Conservation (phyloP, 2,888 invertebrate species). For the Kryphioiulus occultus region DNA sequence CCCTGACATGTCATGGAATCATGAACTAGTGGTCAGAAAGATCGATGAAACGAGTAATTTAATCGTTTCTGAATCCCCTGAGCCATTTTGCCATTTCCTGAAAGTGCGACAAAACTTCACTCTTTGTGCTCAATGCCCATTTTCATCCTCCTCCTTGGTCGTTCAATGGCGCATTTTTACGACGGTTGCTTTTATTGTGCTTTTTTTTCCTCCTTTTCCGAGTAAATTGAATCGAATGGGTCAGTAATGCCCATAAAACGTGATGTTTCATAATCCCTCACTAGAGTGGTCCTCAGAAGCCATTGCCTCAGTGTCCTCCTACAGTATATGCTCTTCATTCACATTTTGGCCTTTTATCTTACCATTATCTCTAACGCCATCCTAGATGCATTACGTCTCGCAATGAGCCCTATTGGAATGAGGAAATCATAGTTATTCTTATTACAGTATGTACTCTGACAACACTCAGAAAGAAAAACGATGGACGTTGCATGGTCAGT, state of each 20-base stretch:
- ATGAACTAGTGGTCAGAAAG: slow-evolving; percentile 3
- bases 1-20: slow-evolving; percentile 26
- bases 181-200: slow-evolving; percentile 20
- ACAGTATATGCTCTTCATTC: not conserved
- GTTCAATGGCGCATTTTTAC: not conserved
- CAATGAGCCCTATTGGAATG: not conserved
- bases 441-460: not conserved
- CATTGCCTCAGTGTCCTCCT: not conserved
- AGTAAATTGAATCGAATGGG: slow-evolving; percentile 31
- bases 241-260: slow-evolving; percentile 35
- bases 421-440: not conserved
- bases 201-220: not conserved
- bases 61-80: slow-evolving; percentile 28
- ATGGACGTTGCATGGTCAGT: not conserved
- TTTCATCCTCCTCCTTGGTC: not conserved
- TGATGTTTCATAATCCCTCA: slow-evolving; percentile 8
- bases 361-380: slow-evolving; percentile 1
- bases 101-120: slow-evolving; percentile 35
- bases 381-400: not conserved
- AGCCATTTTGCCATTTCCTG: slow-evolving; percentile 35
- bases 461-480: too few relatives aligned
- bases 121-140: not conserved
- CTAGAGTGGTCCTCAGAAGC: not conserved
- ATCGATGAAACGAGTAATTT: slow-evolving; percentile 22
- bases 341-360: not conserved